Conservation (phyloP, 2,888 invertebrate genomes). For the Latrodectus elegans region DNA sequence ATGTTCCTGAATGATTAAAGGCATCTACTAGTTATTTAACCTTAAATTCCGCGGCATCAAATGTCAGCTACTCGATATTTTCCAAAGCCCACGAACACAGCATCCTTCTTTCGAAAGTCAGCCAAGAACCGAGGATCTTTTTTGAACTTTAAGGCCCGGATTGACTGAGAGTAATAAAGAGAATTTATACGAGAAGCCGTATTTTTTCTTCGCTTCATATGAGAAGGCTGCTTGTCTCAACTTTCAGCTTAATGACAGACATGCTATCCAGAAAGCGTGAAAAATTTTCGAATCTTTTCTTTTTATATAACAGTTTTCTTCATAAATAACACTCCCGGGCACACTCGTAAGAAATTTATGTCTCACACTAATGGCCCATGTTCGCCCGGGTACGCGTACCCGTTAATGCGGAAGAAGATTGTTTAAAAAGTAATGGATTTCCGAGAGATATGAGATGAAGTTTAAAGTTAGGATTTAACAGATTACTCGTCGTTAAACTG, state of each 20-base stretch:
- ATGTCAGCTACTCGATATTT: no score
- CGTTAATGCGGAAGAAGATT: neutral
- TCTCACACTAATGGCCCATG: conserved; percentile 22
- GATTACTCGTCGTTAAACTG: no score
- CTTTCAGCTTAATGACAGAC: conserved; percentile 40
- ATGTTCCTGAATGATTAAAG: no score
- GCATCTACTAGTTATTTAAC: no score
- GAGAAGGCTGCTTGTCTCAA: conserved; percentile 23
- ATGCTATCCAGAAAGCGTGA: conserved; percentile 10
- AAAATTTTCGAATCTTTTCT: conserved; percentile 27
- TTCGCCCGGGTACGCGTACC: neutral
- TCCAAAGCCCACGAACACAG: no score
- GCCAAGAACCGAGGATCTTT: neutral
- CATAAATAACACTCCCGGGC: conserved; percentile 46
- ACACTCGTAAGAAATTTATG: conserved; percentile 15
- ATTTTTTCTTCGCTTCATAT: conserved; percentile 26
- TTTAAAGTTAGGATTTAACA: no score
- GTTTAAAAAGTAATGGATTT: conserved; percentile 1
- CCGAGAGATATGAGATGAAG: neutral
- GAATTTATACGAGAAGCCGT: conserved; percentile 30
- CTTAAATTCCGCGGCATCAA: no score
- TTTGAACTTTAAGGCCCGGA: conserved; percentile 7
- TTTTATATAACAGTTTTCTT: conserved; percentile 31
- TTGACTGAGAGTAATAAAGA: conserved; percentile 32
- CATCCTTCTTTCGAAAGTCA: no score